Evolutionary conservation across 1,140 invertebrate genomes (phyloP).

Genomic region (Solenopsis fugax): DNA sequence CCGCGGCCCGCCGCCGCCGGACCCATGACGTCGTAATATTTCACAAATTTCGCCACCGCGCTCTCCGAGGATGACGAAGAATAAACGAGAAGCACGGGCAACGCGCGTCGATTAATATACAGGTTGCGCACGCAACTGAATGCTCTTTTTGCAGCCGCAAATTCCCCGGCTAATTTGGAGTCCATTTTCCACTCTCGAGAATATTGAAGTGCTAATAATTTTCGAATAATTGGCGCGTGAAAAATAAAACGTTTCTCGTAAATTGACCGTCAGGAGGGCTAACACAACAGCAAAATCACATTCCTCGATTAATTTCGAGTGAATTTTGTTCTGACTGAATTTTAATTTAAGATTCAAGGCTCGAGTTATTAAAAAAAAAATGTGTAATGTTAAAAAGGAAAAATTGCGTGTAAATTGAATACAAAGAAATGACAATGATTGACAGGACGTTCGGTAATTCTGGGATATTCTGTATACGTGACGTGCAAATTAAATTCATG

Average conservation of each 20-base stretch:
- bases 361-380: neutral
- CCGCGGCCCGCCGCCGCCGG: neutral
- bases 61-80: slow-evolving; percentile 26
- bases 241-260: neutral
- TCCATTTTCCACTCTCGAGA: slow-evolving; percentile 5
- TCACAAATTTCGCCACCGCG: slow-evolving; percentile 48
- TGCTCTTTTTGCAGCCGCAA: neutral
- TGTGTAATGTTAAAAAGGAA: neutral
- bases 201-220: neutral
- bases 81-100: slow-evolving; percentile 19
- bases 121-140: neutral
- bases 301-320: slow-evolving; percentile 16
- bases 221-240: neutral
- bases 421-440: neutral
- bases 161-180: slow-evolving; percentile 1
- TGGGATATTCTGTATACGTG: neutral
- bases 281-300: neutral
- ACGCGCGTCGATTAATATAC: slow-evolving; percentile 15
- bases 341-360: neutral
- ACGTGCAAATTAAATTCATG: slow-evolving; percentile 48
- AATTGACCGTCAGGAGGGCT: neutral
- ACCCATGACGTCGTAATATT: slow-evolving; percentile 52
- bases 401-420: neutral
- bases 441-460: neutral
- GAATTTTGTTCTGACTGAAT: neutral